Conservation (phyloP, 2,113 vertebrate species). For the Scytalopus superciliaris region DNA sequence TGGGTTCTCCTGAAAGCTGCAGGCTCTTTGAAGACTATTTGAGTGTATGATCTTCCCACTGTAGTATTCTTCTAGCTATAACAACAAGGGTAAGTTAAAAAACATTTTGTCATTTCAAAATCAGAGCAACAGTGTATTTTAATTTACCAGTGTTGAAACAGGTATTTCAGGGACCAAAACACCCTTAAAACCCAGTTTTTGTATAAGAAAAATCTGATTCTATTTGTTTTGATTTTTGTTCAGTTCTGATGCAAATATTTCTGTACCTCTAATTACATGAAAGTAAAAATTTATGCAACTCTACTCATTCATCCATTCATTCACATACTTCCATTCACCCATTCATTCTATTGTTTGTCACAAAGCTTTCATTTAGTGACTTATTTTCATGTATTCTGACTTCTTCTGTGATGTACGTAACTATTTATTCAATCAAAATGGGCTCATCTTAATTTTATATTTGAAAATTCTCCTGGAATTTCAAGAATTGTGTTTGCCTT, state of each 20-base stretch:
- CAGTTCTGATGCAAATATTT: not conserved
- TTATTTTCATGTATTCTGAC: not conserved
- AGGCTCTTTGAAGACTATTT: not conserved
- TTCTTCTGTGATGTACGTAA: not conserved
- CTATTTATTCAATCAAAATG: not conserved
- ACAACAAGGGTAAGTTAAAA: not conserved
- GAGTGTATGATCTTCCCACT: not conserved
- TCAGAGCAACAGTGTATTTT: not conserved
- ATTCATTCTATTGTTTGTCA: not conserved
- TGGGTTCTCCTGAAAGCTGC: not conserved
- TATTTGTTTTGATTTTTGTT: not conserved
- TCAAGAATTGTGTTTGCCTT: not conserved
- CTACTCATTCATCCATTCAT: not conserved
- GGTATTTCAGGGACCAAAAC: not conserved
- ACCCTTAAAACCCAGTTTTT: not conserved
- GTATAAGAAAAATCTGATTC: not conserved
- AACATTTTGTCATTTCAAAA: not conserved
- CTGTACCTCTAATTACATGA: rapidly evolving
- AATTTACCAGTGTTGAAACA: not conserved
- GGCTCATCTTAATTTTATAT: not conserved
- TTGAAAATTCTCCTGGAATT: not conserved
- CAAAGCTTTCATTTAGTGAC: not conserved
- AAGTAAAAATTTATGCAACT: not conserved
- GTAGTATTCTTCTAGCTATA: not conserved
- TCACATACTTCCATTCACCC: not conserved